A percentile compares a stretch with the other conserved stretches of the same genome.
These are phyloP conservation scores for Trachurus trachurus DNA, from an alignment of 2,797 vertebrate species.

Conservation along the genomic window DNA sequence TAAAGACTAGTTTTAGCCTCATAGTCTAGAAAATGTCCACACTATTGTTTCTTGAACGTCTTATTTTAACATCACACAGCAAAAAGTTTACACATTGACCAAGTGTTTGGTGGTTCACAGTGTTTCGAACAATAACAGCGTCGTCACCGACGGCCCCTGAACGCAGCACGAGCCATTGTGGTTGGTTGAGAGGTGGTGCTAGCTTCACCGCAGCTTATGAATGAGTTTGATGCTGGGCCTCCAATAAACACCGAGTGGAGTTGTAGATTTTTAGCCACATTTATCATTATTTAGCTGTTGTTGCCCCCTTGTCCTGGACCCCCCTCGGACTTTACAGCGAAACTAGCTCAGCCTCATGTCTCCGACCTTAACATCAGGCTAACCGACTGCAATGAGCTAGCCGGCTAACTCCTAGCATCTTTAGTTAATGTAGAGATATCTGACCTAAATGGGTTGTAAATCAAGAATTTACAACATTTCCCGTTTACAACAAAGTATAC, in stretches of 20 bases:
- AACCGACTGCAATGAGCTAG: conserved; percentile 53
- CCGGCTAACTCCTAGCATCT: conserved; percentile 56
- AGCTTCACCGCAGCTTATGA: conserved; percentile 37
- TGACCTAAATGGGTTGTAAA: conserved; percentile 17
- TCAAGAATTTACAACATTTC: no score
- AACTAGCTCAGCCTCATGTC: conserved; percentile 13
- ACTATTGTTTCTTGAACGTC: background rate
- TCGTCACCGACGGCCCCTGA: conserved; percentile 33
- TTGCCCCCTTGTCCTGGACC: fast-evolving
- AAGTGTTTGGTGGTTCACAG: no score
- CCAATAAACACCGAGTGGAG: background rate
- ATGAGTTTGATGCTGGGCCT: conserved; percentile 37
- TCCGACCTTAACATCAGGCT: conserved; percentile 21
- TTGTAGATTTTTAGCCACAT: no score
- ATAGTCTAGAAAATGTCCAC: background rate
- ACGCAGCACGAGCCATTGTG: conserved; percentile 3
- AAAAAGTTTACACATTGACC: background rate
- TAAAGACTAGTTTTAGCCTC: background rate
- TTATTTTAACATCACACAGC: background rate
- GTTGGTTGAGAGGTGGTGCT: background rate
- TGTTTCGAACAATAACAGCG: background rate
- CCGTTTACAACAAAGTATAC: background rate
- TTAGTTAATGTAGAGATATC: background rate
- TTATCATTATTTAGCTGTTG: background rate
- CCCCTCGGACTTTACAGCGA: background rate